Evolutionary conservation across 2,113 vertebrate species (phyloP).

Genomic region (Ariopsis seemanni): DNA sequence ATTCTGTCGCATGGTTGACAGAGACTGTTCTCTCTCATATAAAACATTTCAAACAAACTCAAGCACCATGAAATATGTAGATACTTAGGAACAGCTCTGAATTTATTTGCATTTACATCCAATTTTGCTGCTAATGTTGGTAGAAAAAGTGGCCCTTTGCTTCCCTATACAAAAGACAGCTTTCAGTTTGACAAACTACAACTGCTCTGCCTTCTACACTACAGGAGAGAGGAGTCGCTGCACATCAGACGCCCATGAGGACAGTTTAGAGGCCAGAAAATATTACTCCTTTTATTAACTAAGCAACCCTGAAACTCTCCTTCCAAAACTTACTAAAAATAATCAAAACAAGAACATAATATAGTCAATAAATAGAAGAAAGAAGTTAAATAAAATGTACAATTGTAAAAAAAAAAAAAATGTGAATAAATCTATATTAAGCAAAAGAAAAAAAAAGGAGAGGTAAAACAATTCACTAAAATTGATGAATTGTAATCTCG

Average conservation of each 20-base stretch:
- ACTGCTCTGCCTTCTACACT: constrained; percentile 69
- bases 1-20: constrained; percentile 25
- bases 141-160: constrained; percentile 29
- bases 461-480: constrained; percentile 63
- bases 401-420: constrained; percentile 46
- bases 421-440: constrained; percentile 63
- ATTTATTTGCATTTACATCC: constrained; percentile 3
- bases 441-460: constrained; percentile 56
- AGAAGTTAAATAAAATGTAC: constrained; percentile 68
- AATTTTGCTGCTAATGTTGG: constrained; percentile 1
- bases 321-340: constrained; percentile 64
- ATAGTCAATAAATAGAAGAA: constrained; percentile 77
- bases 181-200: constrained; percentile 67
- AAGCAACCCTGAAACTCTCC: constrained; percentile 63
- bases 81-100: constrained; percentile 58
- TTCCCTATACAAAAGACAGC: constrained; percentile 60
- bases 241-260: constrained; percentile 27
- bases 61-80: constrained; percentile 51
- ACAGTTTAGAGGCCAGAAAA: constrained; percentile 53
- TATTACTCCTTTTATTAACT: constrained; percentile 24
- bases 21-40: constrained; percentile 14
- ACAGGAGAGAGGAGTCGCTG: constrained; percentile 70
- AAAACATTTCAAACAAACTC: constrained; percentile 39
- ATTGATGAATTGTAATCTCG: constrained; percentile 51
- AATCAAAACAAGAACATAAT: constrained; percentile 64